Conservation (phyloP, 2,797 vertebrate species). For the Pipistrellus kuhlii region DNA sequence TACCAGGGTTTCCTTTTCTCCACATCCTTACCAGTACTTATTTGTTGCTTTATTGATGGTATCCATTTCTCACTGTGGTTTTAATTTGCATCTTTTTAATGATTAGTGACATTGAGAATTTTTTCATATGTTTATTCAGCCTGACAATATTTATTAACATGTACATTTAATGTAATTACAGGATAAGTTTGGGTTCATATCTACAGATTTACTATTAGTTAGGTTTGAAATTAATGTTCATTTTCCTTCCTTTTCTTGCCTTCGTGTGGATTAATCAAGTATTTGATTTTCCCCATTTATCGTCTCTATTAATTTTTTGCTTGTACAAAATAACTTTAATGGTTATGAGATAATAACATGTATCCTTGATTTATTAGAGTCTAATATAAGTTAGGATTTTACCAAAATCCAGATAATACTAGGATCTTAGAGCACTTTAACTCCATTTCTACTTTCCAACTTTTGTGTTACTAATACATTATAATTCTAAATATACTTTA, state of each 20-base stretch:
- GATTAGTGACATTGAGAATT: too few species aligned
- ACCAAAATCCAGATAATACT: background rate
- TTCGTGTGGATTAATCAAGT: background rate
- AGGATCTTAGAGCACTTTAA: background rate
- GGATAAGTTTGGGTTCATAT: background rate
- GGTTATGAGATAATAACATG: background rate
- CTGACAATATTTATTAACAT: background rate
- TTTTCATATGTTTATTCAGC: background rate
- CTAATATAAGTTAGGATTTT: slow-evolving; percentile 8
- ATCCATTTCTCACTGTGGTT: too few species aligned
- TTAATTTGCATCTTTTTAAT: too few species aligned
- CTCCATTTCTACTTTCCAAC: background rate
- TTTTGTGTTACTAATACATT: slow-evolving; percentile 27
- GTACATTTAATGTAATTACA: slow-evolving; percentile 26
- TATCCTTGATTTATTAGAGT: slow-evolving; percentile 21
- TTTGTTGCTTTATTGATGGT: too few species aligned
- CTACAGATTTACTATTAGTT: background rate
- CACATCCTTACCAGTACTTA: too few species aligned
- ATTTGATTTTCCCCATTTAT: background rate
- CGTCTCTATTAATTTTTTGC: background rate
- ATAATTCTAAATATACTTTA: background rate
- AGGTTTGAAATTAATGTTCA: background rate
- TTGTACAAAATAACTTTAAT: background rate
- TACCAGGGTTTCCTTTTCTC: too few species aligned
- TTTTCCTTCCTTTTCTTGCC: slow-evolving; percentile 19